Conservation (phyloP, 2,888 invertebrate species). For the Galeruca laticollis region DNA sequence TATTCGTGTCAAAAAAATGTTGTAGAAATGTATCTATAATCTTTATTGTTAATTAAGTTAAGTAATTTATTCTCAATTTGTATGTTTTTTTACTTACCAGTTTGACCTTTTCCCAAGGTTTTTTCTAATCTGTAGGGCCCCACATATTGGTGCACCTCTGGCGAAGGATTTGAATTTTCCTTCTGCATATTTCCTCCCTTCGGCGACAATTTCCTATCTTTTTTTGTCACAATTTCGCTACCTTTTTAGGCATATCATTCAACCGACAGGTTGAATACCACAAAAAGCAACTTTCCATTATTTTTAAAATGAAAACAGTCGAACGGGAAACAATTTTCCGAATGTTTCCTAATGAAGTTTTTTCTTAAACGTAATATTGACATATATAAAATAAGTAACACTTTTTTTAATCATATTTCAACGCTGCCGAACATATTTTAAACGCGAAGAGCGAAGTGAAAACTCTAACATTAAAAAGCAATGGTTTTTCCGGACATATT, state of each 20-base stretch:
- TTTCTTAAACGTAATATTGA: constrained; percentile 26
- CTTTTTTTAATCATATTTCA: constrained; percentile 23
- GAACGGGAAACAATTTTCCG: constrained; percentile 20
- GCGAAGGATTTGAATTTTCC: constrained; percentile 64
- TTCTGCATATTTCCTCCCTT: constrained; percentile 61
- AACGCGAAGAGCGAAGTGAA: neutral
- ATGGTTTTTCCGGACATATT: constrained; percentile 50
- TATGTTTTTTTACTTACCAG: constrained; percentile 76
- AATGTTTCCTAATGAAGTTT: constrained; percentile 17
- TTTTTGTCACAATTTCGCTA: constrained; percentile 46
- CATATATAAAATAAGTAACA: constrained; percentile 19
- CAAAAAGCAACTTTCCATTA: constrained; percentile 20
- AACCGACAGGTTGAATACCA: constrained; percentile 9
- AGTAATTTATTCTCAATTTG: neutral
- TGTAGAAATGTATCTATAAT: no score
- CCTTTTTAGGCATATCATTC: constrained; percentile 7
- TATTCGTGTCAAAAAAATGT: no score
- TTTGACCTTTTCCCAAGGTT: constrained; percentile 99
- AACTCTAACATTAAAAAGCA: neutral
- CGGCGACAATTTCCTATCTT: constrained; percentile 21
- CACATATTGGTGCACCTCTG: constrained; percentile 91
- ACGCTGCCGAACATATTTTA: constrained; percentile 12
- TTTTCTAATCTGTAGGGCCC: constrained; percentile 99
- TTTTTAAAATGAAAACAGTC: constrained; percentile 8
- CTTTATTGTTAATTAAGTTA: no score